Evolutionary conservation across 2,113 vertebrate species (phyloP).

Genomic region (Eurystomus gularis): DNA sequence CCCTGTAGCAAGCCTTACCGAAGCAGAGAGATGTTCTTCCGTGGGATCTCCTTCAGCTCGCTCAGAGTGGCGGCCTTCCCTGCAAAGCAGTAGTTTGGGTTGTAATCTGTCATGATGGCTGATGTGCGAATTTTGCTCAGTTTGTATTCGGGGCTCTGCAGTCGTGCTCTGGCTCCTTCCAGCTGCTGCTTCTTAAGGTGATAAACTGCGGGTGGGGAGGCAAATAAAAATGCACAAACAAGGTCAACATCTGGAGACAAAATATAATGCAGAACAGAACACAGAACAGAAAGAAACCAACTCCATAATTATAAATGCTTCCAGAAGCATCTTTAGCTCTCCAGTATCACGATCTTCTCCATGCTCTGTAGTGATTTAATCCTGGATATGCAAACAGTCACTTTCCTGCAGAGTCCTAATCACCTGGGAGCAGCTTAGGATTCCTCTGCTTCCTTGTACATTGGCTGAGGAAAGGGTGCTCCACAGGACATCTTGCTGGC

Average conservation of each 20-base stretch:
- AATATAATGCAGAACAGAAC: neutral
- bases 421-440: neutral
- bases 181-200: slow-evolving; percentile 85
- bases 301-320: neutral
- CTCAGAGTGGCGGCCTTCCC: slow-evolving; percentile 82
- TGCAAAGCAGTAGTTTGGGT: slow-evolving; percentile 91
- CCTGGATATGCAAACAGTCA: neutral
- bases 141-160: slow-evolving; percentile 88
- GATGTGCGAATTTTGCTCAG: slow-evolving; percentile 90
- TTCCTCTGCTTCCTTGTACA: neutral
- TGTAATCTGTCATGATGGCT: slow-evolving; percentile 90
- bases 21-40: slow-evolving; percentile 89
- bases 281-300: neutral
- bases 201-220: slow-evolving; percentile 75
- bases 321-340: neutral
- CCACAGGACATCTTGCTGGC: neutral
- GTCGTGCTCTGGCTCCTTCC: slow-evolving; percentile 75
- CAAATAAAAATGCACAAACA: neutral
- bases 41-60: slow-evolving; percentile 88
- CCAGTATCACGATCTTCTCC: neutral
- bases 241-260: neutral
- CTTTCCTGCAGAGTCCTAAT: neutral
- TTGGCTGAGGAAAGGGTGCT: neutral
- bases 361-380: neutral
- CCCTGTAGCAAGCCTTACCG: slow-evolving; percentile 69